Conservation (phyloP, 2,113 vertebrate genomes). For the Varanus salvator region DNA sequence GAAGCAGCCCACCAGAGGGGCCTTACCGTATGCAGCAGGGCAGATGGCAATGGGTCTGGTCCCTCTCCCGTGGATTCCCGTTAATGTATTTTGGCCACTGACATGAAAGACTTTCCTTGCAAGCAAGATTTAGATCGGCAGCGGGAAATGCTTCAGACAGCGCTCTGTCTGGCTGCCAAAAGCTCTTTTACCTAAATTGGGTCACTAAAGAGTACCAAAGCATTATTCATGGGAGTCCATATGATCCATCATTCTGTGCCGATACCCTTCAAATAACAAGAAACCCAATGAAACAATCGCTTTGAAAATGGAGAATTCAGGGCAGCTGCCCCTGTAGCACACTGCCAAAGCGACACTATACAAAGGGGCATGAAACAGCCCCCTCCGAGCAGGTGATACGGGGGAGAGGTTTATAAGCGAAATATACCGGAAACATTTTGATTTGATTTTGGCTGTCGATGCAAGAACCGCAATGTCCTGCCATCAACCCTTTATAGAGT, state of each 20-base stretch:
- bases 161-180: conserved; percentile 21
- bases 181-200: conserved; percentile 38
- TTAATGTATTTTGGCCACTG: background rate
- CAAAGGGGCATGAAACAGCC: background rate
- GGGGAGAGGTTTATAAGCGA: conserved; percentile 18
- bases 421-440: fast-evolving
- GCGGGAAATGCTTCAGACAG: conserved; percentile 29
- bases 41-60: background rate
- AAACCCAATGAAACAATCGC: background rate
- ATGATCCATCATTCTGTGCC: conserved; percentile 46
- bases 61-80: background rate
- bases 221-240: conserved; percentile 46
- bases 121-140: background rate
- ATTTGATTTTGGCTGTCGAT: conserved; percentile 4
- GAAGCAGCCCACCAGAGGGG: background rate
- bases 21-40: background rate
- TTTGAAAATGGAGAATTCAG: conserved; percentile 49
- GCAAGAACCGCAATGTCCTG: conserved; percentile 1
- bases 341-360: conserved; percentile 7
- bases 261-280: conserved; percentile 23
- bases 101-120: background rate
- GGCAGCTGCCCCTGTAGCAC: background rate
- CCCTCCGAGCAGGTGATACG: background rate
- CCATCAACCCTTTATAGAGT: background rate
- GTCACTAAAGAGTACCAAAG: conserved; percentile 35